Evolutionary conservation across 1,140 invertebrate species (phyloP).

Genomic region (Pectinophora gossypiella): DNA sequence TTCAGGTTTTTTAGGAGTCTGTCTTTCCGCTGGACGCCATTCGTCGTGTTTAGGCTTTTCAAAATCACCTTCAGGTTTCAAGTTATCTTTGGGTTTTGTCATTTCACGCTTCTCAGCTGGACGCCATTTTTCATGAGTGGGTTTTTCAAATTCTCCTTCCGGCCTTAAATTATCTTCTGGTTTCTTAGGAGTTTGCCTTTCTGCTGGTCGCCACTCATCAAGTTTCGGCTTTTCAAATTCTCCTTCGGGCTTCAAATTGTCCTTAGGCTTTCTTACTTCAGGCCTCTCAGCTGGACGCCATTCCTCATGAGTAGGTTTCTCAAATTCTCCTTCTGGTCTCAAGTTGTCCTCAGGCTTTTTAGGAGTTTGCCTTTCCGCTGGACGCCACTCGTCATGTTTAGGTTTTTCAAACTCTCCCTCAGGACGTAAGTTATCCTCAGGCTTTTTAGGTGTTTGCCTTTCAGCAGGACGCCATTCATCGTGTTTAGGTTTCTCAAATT

Average conservation of each 20-base stretch:
- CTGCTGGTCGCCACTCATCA: conserved; percentile 59
- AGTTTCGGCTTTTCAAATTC: conserved; percentile 68
- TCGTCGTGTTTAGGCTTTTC: conserved; percentile 66
- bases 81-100: conserved; percentile 71
- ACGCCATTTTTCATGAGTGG: conserved; percentile 58
- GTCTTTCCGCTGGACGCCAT: conserved; percentile 51
- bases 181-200: conserved; percentile 52
- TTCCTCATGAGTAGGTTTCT: conserved; percentile 61
- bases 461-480: conserved; percentile 43
- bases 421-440: conserved; percentile 62
- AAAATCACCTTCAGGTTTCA: conserved; percentile 80
- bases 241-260: conserved; percentile 75
- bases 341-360: conserved; percentile 70
- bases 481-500: conserved; percentile 69
- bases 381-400: conserved; percentile 42
- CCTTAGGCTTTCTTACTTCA: conserved; percentile 56
- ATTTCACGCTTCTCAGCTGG: conserved; percentile 60
- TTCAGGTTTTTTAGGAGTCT: conserved; percentile 50
- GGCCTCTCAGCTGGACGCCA: conserved; percentile 58
- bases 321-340: conserved; percentile 76
- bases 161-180: conserved; percentile 77
- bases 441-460: conserved; percentile 43
- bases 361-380: conserved; percentile 41
- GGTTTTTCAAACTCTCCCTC: conserved; percentile 79
- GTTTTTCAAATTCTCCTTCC: conserved; percentile 81